Evolutionary conservation across 37 sponge, comb jelly and placozoan genomes (phyloP), one percentile per base, ranked within the genome.

Genomic region (Dysidea cf. avara): DNA sequence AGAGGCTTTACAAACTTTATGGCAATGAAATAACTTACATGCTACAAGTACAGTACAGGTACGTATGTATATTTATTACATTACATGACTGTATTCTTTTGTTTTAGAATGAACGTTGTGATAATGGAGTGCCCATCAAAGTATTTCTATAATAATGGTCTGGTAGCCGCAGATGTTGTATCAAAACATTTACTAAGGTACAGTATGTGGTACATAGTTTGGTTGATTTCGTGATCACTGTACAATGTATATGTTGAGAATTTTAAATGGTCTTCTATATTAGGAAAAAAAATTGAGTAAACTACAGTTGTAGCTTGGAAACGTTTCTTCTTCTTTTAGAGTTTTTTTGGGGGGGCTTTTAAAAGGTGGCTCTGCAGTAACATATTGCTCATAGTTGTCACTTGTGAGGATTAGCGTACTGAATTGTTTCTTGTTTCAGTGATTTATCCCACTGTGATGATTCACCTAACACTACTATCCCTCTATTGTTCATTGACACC

Each of bases 401-500:
- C n/a, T n/a, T n/a, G n/a, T n/a, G n/a, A n/a, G n/a, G n/a, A n/a
- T 63, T 5, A 13, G 7, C 34, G 6, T 33, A 26, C 31, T 63
- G 5, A 9, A 39, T 64, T 50, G 20, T 53, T 32, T 24, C 22
- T 39, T 24, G 20, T 53, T 69, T 9, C 40, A 91, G 89, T 53
- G 89, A 86, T 29, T 65, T 92, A 26, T 60, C 63, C 12, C 76
- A 61, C 17, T 84, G 90, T 7, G 46, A 21, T 16, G 62, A 28
- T 3, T 71, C 47, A 26, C 22, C 28, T 7, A 61, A 50, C 60
- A 93, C 94, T 17, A 31, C 67, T 3, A 55, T 69, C 12, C 88
- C 93, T 9, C 77, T 96, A 24, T n/a, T 92, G 59, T 90, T 87
- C 57, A 90, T 96, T 31, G 97, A 96, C 69, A 96, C 97, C 32